These are phyloP conservation scores for Champsocephalus gunnari DNA, from an alignment of 2,797 vertebrate species.

Conservation along the genomic window DNA sequence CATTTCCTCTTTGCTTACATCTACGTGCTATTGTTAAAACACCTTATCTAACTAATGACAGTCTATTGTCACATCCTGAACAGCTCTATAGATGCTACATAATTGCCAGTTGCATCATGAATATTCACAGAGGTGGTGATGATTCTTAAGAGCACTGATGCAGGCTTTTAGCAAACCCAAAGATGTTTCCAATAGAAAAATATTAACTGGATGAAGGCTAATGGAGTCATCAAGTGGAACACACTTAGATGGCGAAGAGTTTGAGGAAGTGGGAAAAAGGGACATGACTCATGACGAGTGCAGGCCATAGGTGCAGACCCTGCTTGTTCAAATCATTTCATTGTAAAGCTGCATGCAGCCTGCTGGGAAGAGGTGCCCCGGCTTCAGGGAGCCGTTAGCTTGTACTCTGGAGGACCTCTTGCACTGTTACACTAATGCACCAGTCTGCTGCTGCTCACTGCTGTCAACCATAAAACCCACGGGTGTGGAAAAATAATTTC, in stretches of 20 bases:
- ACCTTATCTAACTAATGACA: conserved; percentile 27
- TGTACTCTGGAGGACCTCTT: conserved; percentile 64
- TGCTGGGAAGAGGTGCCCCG: conserved; percentile 52
- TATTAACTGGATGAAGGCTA: conserved; percentile 61
- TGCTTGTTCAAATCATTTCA: conserved; percentile 50
- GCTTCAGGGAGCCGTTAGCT: conserved; percentile 55
- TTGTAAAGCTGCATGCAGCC: conserved; percentile 40
- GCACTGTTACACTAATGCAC: conserved; percentile 66
- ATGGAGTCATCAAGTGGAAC: conserved; percentile 56
- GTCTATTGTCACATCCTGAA: conserved; percentile 29
- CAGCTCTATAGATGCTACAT: conserved; percentile 33
- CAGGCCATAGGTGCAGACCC: not conserved
- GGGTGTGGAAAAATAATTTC: conserved; percentile 72
- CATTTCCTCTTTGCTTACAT: conserved; percentile 47
- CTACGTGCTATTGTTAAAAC: conserved; percentile 14
- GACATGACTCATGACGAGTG: conserved; percentile 39
- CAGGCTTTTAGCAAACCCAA: conserved; percentile 52
- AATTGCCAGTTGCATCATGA: conserved; percentile 51
- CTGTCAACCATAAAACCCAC: conserved; percentile 66
- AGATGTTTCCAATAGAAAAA: conserved; percentile 51
- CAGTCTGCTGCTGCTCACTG: conserved; percentile 66
- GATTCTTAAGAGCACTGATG: conserved; percentile 59
- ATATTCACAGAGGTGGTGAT: conserved; percentile 55
- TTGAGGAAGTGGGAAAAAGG: conserved; percentile 34
- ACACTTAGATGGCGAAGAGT: conserved; percentile 26